phyloP scores from a whole-genome alignment of 2,888 invertebrate species.

The Psylliodes chrysocephalus region DNA sequence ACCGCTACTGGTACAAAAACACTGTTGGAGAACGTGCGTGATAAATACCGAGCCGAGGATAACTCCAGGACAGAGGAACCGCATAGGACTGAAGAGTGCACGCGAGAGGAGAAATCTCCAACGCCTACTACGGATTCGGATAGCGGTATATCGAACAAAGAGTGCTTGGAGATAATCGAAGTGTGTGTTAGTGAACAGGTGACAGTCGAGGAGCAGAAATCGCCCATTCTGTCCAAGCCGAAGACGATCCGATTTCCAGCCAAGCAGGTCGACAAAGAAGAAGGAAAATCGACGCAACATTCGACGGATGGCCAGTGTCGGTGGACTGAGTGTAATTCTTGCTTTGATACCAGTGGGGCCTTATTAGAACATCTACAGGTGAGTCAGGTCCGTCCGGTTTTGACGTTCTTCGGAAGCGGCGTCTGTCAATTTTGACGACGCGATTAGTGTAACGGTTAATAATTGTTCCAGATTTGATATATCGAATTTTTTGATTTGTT shows the following conservation, averaged over 20 bases:
- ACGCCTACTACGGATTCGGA: conserved; percentile 57
- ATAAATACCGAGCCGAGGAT: conserved; percentile 40
- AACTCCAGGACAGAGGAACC: conserved; percentile 45
- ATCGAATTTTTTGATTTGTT: too few species aligned
- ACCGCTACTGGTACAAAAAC: conserved; percentile 36
- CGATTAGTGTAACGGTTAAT: too few species aligned
- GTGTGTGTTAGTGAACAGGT: conserved; percentile 55
- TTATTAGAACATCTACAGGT: conserved; percentile 90
- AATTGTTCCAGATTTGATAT: too few species aligned
- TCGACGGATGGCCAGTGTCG: conserved; percentile 70
- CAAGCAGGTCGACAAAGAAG: conserved; percentile 61
- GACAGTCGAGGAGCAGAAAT: conserved; percentile 66
- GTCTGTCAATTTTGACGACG: too few species aligned
- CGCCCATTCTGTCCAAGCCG: conserved; percentile 83
- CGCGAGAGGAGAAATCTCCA: conserved; percentile 47
- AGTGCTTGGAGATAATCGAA: conserved; percentile 57
- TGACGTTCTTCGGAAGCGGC: too few species aligned
- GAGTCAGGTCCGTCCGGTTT: too few species aligned
- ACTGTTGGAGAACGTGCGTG: conserved; percentile 44
- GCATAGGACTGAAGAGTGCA: conserved; percentile 47
- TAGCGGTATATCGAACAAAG: conserved; percentile 55
- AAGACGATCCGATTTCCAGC: conserved; percentile 85
- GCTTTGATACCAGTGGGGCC: conserved; percentile 82
- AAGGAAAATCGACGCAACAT: conserved; percentile 56
- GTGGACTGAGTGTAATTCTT: conserved; percentile 84